Evolutionary conservation across 2,113 vertebrate species (phyloP), one percentile per base, ranked within the genome.

Genomic region (Poecile atricapillus): DNA sequence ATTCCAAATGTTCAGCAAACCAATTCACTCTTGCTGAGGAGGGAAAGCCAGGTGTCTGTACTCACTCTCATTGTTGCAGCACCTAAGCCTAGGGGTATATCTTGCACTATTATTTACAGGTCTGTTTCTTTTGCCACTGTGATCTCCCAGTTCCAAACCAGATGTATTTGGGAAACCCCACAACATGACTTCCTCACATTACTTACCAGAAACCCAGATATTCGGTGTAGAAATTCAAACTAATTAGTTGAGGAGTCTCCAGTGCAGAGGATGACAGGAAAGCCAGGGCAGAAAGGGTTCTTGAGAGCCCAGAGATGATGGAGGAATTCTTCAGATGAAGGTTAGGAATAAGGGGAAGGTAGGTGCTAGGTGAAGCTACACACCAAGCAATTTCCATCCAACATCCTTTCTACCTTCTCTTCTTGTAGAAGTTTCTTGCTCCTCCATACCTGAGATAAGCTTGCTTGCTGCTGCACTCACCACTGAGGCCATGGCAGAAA

Each of bases 401-500:
- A 33, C 14, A 35, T 33, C 19, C 33, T n/a, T 59, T n/a, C 52
- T 44, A n/a, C 24, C 18, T 58, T 77, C 22, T 58, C 28, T 76
- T 83, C 27, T 44, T 50, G 41, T 44, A 75, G 58, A 63, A 35
- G 13, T 69, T 95, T 83, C 77, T 67, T 76, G 27, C 35, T 88
- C 46, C 31, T 73, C 62, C 53, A 47, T 9, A 55, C 12, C 33
- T 50, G 21, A 84, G 33, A 13, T 22, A 17, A 70, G 8, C 52
- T 88, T 71, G 19, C 43, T 65, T 93, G 79, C 56, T 5, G 2
- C 39, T 41, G 27, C 2, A 2, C 8, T 65, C 2, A 9, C 37
- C 71, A n/a, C 65, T 24, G 68, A 93, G 67, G 39, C 56, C 62
- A 25, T 27, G 89, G 50, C 55, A 90, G 78, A 69, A 94, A 59